Evolutionary conservation across 2,113 vertebrate genomes (phyloP), one percentile per base, ranked within the genome.

Genomic region (Petrocephalus zakoni): DNA sequence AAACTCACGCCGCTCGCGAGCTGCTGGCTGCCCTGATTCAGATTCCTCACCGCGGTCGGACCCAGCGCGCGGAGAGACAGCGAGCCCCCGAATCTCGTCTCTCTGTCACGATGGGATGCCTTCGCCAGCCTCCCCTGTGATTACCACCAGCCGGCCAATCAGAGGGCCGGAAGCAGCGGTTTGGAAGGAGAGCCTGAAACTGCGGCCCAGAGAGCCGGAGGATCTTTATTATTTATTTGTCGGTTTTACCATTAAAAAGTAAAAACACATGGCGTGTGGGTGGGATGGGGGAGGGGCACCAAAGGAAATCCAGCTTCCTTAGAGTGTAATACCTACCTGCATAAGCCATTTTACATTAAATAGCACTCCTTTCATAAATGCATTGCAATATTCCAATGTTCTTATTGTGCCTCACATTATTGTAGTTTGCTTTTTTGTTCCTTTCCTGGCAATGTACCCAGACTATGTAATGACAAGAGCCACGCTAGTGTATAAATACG

Each of bases 401-500:
- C 85, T 37, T 25, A 58, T 86, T 55, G 25, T 51, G 19, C 51
- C 29, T 56, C 17, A 25, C 52, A 17, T 85, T 85, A n/a, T 78
- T 78, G 25, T n/a, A 22, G 49, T n/a, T 84, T 84, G 4, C n/a
- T 84, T 47, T 58, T 58, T 42, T 51, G n/a, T 52, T n/a, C 19
- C 15, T 47, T 52, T n/a, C 19, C 15, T 72, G 37, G 61, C 61
- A 37, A 15, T 52, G 51, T 52, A 87, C 64, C 55, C 87, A 87
- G 64, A 78, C 61, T 52, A 22, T 72, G 82, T 49, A 25, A 78
- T 78, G 87, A 87, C 61, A 75, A 64, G 46, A 68, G 11, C 86
- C 34, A 25, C 47, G 10, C 61, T 87, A 46, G 25, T 72, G 34
- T 87, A 87, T 75, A 72, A 47, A 72, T 87, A 68, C 75, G 87